These are phyloP conservation scores for Ianthella basta DNA, from an alignment of 37 sponge, comb jelly and placozoan species.

Conservation along the genomic window DNA sequence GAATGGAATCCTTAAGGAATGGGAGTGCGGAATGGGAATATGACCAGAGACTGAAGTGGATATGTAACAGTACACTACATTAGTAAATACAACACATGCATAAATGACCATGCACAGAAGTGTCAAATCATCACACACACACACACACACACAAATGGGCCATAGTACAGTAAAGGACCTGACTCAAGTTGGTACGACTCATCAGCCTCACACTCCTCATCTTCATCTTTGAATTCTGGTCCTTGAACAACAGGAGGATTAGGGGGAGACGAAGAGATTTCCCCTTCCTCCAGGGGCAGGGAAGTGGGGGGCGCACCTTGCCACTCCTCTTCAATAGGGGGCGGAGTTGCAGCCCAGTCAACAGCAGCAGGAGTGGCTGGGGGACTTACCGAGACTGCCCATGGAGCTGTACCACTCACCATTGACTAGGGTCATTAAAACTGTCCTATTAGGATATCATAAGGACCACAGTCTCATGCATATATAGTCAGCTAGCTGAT, in stretches of 20 bases:
- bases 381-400: too few species aligned
- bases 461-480: too few species aligned
- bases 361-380: background rate
- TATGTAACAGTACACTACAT: too few species aligned
- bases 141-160: slow-evolving; percentile 19
- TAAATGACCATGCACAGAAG: too few species aligned
- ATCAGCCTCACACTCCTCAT: background rate
- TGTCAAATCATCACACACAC: slow-evolving; percentile 19
- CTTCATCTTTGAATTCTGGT: background rate
- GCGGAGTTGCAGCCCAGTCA: background rate
- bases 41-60: too few species aligned
- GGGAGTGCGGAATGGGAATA: too few species aligned
- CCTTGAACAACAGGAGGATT: background rate
- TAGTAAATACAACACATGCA: too few species aligned
- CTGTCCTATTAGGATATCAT: too few species aligned
- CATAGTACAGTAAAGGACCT: background rate
- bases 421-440: too few species aligned
- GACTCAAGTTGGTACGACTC: background rate
- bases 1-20: too few species aligned
- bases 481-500: background rate
- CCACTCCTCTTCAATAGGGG: background rate
- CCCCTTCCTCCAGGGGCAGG: slow-evolving; percentile 7
- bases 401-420: too few species aligned
- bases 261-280: background rate
- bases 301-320: slow-evolving; percentile 7